Conservation (phyloP, 2,113 vertebrate species). For the Menura novaehollandiae region DNA sequence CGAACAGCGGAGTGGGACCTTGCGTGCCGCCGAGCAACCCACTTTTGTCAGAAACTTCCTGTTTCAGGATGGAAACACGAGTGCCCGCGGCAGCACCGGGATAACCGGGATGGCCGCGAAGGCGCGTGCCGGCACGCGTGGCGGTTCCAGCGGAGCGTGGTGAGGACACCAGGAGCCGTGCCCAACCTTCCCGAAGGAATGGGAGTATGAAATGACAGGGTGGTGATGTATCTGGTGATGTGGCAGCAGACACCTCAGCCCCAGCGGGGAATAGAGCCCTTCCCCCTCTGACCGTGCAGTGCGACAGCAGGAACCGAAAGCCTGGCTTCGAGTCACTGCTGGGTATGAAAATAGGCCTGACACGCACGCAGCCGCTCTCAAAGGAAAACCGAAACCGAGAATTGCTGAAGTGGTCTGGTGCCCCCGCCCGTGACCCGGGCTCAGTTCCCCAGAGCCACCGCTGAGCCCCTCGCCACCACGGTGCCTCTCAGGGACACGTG, state of each 20-base stretch:
- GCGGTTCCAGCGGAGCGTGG: accelerated
- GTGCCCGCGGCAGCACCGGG: neutral
- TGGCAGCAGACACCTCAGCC: neutral
- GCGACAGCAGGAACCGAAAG: slow-evolving; percentile 71
- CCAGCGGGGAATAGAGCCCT: neutral
- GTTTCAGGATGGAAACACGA: neutral
- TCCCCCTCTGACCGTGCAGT: neutral
- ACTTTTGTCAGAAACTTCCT: neutral
- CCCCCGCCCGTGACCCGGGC: slow-evolving; percentile 15
- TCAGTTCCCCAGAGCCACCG: slow-evolving; percentile 61
- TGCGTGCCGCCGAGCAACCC: neutral
- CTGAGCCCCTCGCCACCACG: neutral
- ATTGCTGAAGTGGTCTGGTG: slow-evolving; percentile 53
- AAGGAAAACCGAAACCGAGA: slow-evolving; percentile 76
- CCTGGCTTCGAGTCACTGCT: slow-evolving; percentile 45
- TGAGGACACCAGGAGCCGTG: accelerated
- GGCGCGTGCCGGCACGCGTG: accelerated
- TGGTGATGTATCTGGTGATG: neutral
- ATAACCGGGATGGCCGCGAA: accelerated
- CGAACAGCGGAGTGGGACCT: neutral
- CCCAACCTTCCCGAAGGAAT: accelerated
- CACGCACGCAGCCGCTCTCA: slow-evolving; percentile 56
- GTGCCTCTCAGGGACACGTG: neutral
- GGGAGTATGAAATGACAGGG: accelerated
- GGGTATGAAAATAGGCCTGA: slow-evolving; percentile 54